Percentiles rank a stretch among this genome's conserved stretches.
phyloP scores from a whole-genome alignment of 2,113 vertebrate species.

The Puma concolor region DNA sequence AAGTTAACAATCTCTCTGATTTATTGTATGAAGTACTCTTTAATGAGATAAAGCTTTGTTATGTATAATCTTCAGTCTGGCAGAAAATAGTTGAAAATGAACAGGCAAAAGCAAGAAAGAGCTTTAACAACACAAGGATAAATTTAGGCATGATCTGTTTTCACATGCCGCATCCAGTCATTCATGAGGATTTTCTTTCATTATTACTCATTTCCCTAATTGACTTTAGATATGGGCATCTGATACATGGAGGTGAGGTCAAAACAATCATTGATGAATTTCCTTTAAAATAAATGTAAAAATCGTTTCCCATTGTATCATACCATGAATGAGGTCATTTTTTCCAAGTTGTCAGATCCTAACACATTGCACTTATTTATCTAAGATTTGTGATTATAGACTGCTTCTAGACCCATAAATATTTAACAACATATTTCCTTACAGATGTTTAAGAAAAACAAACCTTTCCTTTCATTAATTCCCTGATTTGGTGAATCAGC shows the following conservation, averaged over 20 bases:
- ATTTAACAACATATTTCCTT: constrained; percentile 73
- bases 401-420: constrained; percentile 59
- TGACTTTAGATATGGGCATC: not conserved
- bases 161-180: not conserved
- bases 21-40: not conserved
- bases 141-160: constrained; percentile 18
- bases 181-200: constrained; percentile 24
- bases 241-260: not conserved
- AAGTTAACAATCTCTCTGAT: not conserved
- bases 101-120: not conserved
- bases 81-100: constrained; percentile 2
- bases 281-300: constrained; percentile 52
- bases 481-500: constrained; percentile 39
- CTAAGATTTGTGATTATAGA: constrained; percentile 47
- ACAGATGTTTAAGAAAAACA: constrained; percentile 67
- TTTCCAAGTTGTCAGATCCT: constrained; percentile 36
- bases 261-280: constrained; percentile 56
- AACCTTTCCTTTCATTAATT: constrained; percentile 64
- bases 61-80: not conserved
- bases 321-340: constrained; percentile 61
- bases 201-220: constrained; percentile 60
- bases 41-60: not conserved
- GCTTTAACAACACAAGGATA: not conserved
- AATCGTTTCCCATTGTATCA: constrained; percentile 54
- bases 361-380: constrained; percentile 67